Evolutionary conservation across 2,113 vertebrate species (phyloP).

Genomic region (Oceanites oceanicus): DNA sequence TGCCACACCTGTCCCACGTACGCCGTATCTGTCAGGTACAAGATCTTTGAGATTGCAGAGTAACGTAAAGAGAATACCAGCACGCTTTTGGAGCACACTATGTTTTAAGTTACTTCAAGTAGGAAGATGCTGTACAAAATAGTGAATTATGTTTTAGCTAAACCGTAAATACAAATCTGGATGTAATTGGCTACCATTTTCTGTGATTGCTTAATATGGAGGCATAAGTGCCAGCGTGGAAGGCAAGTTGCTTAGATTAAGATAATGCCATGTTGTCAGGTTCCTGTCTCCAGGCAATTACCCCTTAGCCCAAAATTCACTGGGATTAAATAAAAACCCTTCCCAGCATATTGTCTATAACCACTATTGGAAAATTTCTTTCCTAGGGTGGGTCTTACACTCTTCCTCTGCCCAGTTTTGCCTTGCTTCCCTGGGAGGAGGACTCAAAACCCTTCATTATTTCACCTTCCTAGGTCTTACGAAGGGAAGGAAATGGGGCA

Average conservation of each 20-base stretch:
- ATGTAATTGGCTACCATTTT: neutral
- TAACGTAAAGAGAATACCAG: accelerated
- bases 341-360: neutral
- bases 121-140: neutral
- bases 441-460: neutral
- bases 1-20: accelerated
- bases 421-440: neutral
- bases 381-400: neutral
- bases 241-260: neutral
- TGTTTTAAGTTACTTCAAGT: neutral
- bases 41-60: neutral
- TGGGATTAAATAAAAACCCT: neutral
- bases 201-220: neutral
- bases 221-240: slow-evolving; percentile 34
- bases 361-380: neutral
- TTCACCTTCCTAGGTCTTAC: neutral
- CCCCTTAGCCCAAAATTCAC: neutral
- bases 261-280: slow-evolving; percentile 1
- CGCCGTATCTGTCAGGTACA: neutral
- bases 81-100: accelerated
- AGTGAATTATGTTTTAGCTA: neutral
- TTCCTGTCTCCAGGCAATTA: neutral
- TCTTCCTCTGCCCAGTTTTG: neutral
- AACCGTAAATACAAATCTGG: neutral
- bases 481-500: neutral